phyloP scores from a whole-genome alignment of 2,113 vertebrate genomes.

The Fukomys damarensis region DNA sequence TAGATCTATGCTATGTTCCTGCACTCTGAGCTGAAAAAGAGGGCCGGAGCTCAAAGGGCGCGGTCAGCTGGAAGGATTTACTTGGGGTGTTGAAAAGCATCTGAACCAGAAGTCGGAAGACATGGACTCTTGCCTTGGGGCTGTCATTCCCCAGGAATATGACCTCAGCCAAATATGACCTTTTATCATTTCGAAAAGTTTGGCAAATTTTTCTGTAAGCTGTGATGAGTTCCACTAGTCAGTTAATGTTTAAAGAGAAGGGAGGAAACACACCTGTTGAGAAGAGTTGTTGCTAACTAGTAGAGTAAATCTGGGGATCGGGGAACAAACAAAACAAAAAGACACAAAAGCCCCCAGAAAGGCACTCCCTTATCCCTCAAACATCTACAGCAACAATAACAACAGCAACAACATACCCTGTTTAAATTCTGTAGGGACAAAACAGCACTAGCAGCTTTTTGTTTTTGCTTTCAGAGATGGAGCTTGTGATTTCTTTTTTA shows the following conservation, averaged over 20 bases:
- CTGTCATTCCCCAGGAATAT: neutral
- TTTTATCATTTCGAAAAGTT: conserved; percentile 16
- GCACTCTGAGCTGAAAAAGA: neutral
- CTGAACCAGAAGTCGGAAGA: neutral
- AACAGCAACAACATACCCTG: neutral
- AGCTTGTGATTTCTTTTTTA: conserved; percentile 64
- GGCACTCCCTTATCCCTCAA: neutral
- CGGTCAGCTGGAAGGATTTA: neutral
- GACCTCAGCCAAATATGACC: neutral
- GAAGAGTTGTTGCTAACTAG: neutral
- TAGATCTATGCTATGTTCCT: neutral
- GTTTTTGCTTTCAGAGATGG: neutral
- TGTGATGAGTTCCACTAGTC: neutral
- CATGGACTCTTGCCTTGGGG: neutral
- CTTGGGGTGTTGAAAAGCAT: neutral
- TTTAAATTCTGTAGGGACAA: neutral
- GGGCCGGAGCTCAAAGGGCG: neutral
- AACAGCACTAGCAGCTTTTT: neutral
- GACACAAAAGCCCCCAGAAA: neutral
- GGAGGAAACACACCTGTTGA: neutral
- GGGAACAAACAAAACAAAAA: neutral
- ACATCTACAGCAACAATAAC: neutral
- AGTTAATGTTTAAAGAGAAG: neutral
- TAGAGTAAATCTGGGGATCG: no score
- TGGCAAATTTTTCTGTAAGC: neutral